These are phyloP conservation scores for Propithecus coquereli DNA, from an alignment of 2,113 vertebrate species.

Conservation along the genomic window DNA sequence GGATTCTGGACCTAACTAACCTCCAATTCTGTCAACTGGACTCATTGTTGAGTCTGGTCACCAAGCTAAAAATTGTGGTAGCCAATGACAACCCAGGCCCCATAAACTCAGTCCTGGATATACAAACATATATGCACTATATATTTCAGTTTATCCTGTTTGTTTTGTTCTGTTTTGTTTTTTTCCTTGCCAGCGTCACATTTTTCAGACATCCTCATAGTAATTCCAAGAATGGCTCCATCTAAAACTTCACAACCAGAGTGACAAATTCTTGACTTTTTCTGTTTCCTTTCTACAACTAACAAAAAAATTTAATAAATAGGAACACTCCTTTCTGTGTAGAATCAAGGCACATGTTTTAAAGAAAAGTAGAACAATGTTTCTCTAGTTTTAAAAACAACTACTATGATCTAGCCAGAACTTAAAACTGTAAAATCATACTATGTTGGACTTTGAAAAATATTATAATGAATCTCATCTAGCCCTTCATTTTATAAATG, in stretches of 20 bases:
- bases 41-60: neutral
- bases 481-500: neutral
- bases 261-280: conserved; percentile 65
- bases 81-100: neutral
- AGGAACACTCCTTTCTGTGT: conserved; percentile 62
- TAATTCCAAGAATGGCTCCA: conserved; percentile 70
- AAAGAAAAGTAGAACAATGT: conserved; percentile 73
- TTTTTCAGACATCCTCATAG: conserved; percentile 70
- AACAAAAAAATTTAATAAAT: conserved; percentile 34
- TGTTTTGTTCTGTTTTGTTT: conserved; percentile 48
- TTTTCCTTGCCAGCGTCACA: conserved; percentile 60
- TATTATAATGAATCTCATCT: neutral
- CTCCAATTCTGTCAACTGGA: neutral
- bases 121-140: neutral
- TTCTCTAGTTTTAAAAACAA: conserved; percentile 11
- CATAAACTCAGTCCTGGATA: neutral
- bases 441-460: neutral
- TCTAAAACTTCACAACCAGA: conserved; percentile 72
- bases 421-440: conserved; percentile 24
- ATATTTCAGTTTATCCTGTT: conserved; percentile 13
- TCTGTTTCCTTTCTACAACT: conserved; percentile 69
- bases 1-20: neutral
- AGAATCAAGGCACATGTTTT: conserved; percentile 66
- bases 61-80: neutral
- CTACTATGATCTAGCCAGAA: neutral